Base-by-base conservation (phyloP, 2,888 invertebrate species). In the Tromatobia lineatoria region DNA sequence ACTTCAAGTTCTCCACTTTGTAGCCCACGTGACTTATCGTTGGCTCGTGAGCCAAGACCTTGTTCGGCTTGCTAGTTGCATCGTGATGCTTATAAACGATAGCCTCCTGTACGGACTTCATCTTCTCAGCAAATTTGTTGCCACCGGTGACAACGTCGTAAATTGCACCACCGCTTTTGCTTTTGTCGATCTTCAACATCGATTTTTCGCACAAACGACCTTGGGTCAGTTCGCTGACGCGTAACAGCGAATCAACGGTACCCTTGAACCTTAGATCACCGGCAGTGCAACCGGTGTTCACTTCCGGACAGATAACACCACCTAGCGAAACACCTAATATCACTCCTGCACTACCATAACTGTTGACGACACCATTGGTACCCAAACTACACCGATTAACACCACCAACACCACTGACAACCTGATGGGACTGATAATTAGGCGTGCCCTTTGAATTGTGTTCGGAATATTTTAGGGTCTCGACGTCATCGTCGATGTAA, bases 1-100 rank as follows among this genome's bases (percentile, higher is more conserved):
- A 93, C 86, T 91, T 92, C 20, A 93, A 87, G 81, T 92, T 92
- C 74, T 92, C 93, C 64, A 90, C 88, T 80, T 93, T 92, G 90
- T 89, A 91, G 11, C 91, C 92, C 85, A 86, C 86, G 85, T 89
- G 89, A 69, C 86, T 88, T 29, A 78, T 79, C 70, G 83, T 80
- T 2, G 85, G 52, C 74, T 92, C 90, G 85, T 90, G 90, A 2
- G 75, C 64, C 29, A 74, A n/a, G 29, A 67, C 45, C 45, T 83
- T 83, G 54, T 45, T 73, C 3, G 67, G 15, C 61, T 85, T 84
- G 7, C 66, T 52, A 10, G 54, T n/a, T 25, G 61, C n/a, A 45
- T 90, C 91, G 85, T 90, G 89, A 75, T 90, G 88, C 70, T 90
- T 90, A 78, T 87, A 85, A 25, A 75, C 81, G n/a, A 87, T 83